Evolutionary conservation across 2,888 invertebrate species (phyloP), one percentile per base, ranked within the genome.

Genomic region (Idaea dimidiata): DNA sequence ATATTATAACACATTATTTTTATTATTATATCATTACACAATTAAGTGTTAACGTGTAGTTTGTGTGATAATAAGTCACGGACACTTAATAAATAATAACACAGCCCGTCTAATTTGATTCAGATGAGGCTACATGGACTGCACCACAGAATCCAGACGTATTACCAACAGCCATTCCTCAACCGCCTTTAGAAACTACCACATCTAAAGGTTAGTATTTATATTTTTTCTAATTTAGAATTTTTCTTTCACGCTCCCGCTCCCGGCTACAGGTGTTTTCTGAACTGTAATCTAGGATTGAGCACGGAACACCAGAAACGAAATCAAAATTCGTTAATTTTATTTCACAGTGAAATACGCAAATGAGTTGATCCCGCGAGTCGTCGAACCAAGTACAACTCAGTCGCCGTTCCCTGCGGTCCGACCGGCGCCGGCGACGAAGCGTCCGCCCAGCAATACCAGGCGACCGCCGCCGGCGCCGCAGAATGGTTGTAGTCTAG

Each of bases 401-500:
- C 56, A 56, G 18, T 17, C 56, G 10, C 56, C 56, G 56, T 56
- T 56, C 56, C 66, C 54, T 68, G 69, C 17, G 64, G 68, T 56
- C 60, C 67, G 64, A 24, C 59, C 69, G 0, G 58, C 73, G 2
- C 65, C 68, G 14, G 63, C 73, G 10, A 59, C 66, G 17, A 53
- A 65, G 54, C 59, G 60, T 24, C 55, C 62, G 62, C 17, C 54
- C 4, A 72, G 82, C 14, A 76, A 80, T 53, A 83, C 83, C 7
- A 77, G 73, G 3, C 79, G 84, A 0, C 85, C 88, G 0, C 84
- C 89, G 17, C 87, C 89, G 16, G 78, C 75, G 14, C 88, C 91
- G 1, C 83, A 92, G 79, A 54, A 93, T 86, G 86, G 93, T 78
- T 80, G 91, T 94, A 70, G 95, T 91, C 56, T 90, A 81, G 80